Conservation (phyloP, 1,140 invertebrate species). For the Coenobita brevimanus region DNA sequence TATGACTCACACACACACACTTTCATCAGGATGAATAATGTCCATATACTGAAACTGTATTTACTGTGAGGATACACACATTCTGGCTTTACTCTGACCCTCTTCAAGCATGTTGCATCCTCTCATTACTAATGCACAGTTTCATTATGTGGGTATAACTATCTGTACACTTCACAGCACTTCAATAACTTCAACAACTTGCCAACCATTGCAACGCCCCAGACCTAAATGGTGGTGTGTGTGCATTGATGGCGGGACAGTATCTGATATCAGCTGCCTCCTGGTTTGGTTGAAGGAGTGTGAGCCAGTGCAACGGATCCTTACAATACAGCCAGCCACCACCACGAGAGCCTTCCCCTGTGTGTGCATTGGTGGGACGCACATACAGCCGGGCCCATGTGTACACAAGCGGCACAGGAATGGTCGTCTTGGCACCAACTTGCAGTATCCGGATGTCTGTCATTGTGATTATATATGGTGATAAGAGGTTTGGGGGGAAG, state of each 20-base stretch:
- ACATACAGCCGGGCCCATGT: slow-evolving; percentile 79
- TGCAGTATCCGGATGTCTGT: slow-evolving; percentile 71
- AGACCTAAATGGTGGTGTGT: slow-evolving; percentile 74
- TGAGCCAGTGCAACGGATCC: slow-evolving; percentile 80
- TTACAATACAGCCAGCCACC: slow-evolving; percentile 75
- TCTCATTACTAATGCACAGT: no score
- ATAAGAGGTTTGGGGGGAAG: background rate
- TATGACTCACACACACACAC: no score
- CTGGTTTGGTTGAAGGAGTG: slow-evolving; percentile 78
- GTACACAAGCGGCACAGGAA: slow-evolving; percentile 80
- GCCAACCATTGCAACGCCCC: no score
- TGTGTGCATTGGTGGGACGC: slow-evolving; percentile 74
- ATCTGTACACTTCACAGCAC: background rate
- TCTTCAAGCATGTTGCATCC: no score
- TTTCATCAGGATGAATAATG: no score
- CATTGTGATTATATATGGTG: no score
- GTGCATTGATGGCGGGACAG: slow-evolving; percentile 73
- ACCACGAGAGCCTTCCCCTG: no score
- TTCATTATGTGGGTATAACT: background rate
- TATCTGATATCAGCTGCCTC: slow-evolving; percentile 75
- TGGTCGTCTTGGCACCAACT: slow-evolving; percentile 71
- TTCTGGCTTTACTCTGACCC: no score
- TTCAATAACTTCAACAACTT: background rate
- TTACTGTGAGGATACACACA: no score
- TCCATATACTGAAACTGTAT: no score